Evolutionary conservation across 2,113 vertebrate species (phyloP).

Genomic region (Sander lucioperca): DNA sequence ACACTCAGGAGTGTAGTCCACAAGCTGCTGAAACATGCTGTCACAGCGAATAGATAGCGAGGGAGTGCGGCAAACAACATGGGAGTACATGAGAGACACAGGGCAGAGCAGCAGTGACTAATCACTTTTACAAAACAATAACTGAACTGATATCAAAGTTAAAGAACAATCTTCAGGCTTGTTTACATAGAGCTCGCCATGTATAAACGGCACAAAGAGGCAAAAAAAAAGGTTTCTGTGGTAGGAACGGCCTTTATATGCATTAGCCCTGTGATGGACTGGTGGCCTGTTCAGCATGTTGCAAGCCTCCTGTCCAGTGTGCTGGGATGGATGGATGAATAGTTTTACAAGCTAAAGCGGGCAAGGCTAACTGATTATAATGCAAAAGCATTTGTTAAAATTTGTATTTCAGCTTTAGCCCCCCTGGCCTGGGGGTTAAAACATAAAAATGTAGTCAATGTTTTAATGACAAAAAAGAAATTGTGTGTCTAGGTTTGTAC

Average conservation of each 20-base stretch:
- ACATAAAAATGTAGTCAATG: too few relatives aligned
- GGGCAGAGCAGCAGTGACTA: neutral
- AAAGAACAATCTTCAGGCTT: neutral
- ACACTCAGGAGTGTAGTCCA: conserved; percentile 25
- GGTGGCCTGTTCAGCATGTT: neutral
- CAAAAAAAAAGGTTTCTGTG: neutral
- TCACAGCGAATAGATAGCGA: conserved; percentile 50
- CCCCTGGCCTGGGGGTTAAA: neutral
- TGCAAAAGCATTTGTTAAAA: neutral
- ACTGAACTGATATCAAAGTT: neutral
- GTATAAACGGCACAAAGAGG: neutral
- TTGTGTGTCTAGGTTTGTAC: neutral
- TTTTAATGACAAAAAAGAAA: neutral
- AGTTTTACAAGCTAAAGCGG: neutral
- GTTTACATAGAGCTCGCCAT: neutral
- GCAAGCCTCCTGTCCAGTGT: neutral
- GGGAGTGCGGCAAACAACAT: conserved; percentile 50
- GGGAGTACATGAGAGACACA: conserved; percentile 1
- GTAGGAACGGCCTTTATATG: neutral
- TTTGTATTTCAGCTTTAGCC: neutral
- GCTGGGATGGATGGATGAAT: neutral
- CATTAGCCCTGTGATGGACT: neutral
- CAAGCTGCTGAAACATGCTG: conserved; percentile 58
- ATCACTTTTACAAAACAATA: neutral
- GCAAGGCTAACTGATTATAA: too few relatives aligned